Conservation (phyloP, 1,140 invertebrate species). For the Eueides isabella region DNA sequence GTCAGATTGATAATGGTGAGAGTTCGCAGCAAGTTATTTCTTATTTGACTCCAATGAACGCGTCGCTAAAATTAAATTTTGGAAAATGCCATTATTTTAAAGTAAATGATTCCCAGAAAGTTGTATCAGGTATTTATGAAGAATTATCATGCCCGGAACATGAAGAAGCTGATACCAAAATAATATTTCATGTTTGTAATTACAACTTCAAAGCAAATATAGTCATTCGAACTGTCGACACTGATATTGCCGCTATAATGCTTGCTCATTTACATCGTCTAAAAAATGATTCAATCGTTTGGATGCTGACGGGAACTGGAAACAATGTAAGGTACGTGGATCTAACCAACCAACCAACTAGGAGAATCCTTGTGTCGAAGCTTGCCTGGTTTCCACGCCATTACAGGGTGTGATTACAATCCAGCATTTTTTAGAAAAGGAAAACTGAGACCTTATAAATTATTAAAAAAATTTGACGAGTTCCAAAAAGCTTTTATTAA, state of each 20-base stretch:
- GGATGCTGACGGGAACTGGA: neutral
- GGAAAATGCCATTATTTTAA: conserved; percentile 43
- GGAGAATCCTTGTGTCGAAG: neutral
- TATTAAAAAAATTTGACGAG: neutral
- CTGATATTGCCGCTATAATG: conserved; percentile 23
- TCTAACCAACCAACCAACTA: neutral
- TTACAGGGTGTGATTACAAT: conserved; percentile 68
- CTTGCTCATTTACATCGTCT: conserved; percentile 14
- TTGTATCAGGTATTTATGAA: conserved; percentile 22
- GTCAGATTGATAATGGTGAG: too few relatives aligned
- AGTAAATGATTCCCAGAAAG: conserved; percentile 35
- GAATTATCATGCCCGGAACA: conserved; percentile 22
- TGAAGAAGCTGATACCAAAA: conserved; percentile 30
- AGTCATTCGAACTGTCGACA: conserved; percentile 15
- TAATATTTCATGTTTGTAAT: conserved; percentile 26
- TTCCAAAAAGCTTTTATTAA: neutral
- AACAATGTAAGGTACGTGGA: conserved; percentile 10
- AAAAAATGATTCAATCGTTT: neutral
- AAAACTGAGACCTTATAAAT: conserved; percentile 18
- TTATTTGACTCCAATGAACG: too few relatives aligned
- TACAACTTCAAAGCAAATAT: conserved; percentile 13
- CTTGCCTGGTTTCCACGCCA: conserved; percentile 63
- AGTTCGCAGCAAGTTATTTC: too few relatives aligned
- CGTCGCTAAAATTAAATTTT: conserved; percentile 52
- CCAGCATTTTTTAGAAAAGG: conserved; percentile 49